Percentiles rank a stretch among this genome's conserved stretches.
Evolutionary conservation across 2,888 invertebrate genomes (phyloP).

Genomic region (Pteria penguin): DNA sequence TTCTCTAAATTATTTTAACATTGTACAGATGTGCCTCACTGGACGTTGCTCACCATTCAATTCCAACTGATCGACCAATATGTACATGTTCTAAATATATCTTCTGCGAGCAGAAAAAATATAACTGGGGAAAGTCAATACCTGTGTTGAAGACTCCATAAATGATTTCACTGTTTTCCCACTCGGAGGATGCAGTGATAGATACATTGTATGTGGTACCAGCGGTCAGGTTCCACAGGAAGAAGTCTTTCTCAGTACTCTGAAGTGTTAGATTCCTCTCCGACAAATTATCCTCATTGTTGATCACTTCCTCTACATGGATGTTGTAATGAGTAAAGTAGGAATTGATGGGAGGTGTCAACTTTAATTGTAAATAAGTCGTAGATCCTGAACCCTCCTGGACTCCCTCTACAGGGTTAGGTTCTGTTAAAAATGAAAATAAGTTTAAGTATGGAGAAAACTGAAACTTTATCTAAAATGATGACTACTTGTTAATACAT

Average conservation of each 20-base stretch:
- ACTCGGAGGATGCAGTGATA: constrained; percentile 52
- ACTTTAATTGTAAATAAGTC: constrained; percentile 41
- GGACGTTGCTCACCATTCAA: no score
- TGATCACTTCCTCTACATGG: constrained; percentile 28
- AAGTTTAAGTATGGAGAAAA: not conserved
- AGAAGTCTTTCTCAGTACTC: constrained; percentile 34
- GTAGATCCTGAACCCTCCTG: constrained; percentile 47
- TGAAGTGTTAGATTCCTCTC: constrained; percentile 29
- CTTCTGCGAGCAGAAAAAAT: no score
- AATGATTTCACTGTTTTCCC: constrained; percentile 51
- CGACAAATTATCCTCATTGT: constrained; percentile 9
- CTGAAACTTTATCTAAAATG: no score
- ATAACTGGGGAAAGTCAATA: no score
- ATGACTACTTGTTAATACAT: no score
- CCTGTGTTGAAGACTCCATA: constrained; percentile 14
- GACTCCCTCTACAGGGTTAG: constrained; percentile 49
- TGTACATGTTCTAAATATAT: not conserved
- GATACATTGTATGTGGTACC: constrained; percentile 61
- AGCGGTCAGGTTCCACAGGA: constrained; percentile 48
- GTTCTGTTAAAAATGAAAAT: constrained; percentile 44
- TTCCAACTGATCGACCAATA: no score
- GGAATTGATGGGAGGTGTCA: constrained; percentile 47
- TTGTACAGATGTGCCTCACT: no score
- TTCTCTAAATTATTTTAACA: no score
- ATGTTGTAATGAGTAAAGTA: constrained; percentile 35